These are phyloP conservation scores for Drosophila pseudotakahashii DNA, from an alignment of 2,888 invertebrate genomes.

Conservation along the genomic window DNA sequence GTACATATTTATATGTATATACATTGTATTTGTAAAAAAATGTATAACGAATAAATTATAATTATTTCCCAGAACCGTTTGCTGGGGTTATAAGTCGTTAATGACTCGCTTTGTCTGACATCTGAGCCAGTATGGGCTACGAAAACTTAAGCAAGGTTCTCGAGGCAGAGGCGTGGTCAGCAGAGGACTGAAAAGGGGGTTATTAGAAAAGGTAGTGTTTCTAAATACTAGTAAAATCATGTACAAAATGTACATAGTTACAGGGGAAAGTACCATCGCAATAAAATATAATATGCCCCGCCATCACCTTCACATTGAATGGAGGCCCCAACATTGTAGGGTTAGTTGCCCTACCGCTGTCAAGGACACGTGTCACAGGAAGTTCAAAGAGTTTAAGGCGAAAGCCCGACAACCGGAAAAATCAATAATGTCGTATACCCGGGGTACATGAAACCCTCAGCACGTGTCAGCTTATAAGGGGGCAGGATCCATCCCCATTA, in stretches of 20 bases:
- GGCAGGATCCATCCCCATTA: slow-evolving; percentile 14
- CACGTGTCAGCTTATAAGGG: slow-evolving; percentile 62
- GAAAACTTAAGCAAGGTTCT: slow-evolving; percentile 11
- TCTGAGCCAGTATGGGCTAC: slow-evolving; percentile 12
- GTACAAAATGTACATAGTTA: too few relatives aligned
- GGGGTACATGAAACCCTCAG: slow-evolving; percentile 43
- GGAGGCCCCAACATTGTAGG: slow-evolving; percentile 36
- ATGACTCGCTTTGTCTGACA: slow-evolving; percentile 3
- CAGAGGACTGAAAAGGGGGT: background rate
- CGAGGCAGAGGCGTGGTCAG: slow-evolving; percentile 10
- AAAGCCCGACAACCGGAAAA: slow-evolving; percentile 53
- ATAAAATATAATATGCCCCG: slow-evolving; percentile 2
- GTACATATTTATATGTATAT: too few relatives aligned
- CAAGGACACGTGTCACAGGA: slow-evolving; percentile 70
- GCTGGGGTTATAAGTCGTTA: background rate
- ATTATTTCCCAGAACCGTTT: too few relatives aligned
- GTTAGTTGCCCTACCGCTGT: slow-evolving; percentile 51
- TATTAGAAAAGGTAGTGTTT: background rate
- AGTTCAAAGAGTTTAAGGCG: slow-evolving; percentile 72
- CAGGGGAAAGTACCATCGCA: background rate
- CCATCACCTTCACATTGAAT: slow-evolving; percentile 74
- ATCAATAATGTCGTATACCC: slow-evolving; percentile 60
- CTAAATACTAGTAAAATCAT: background rate
- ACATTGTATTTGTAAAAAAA: too few relatives aligned
- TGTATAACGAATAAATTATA: too few relatives aligned